Base-by-base conservation (phyloP, 2,888 invertebrate genomes). In the Chrysomela aeneicollis region DNA sequence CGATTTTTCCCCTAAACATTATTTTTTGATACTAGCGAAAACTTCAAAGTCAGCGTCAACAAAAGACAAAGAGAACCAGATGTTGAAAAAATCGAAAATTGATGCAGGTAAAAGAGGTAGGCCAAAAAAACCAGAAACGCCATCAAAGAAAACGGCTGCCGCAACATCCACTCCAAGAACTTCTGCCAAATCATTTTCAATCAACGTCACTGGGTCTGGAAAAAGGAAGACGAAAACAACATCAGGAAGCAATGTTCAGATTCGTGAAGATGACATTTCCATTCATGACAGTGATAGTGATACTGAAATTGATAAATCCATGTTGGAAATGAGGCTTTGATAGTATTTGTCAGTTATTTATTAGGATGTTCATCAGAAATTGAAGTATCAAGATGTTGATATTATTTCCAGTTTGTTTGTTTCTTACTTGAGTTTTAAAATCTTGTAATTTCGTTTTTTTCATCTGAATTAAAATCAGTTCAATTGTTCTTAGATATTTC, bases 281-380 rank as follows among this genome's bases (percentile, higher is more conserved):
- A 66, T 66, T 63, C 63, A 63, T 19, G 66, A 66, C 21, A 58
- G 53, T 53, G 66, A 66, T 22, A 66, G 59, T 57, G 63, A 63
- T 51, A 63, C 55, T 50, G 32, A 10, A 35, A 4, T 66, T 9
- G 63, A 66, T 22, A 50, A 50, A 15, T 57, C 63, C 10, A 10
- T 65, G 8, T 17, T 30, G 32, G 37, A 30, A 22, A 37, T 65
- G 15, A 61, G 15, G 49, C 18, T 65, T 52, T 65, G 46, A 55
- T n/a, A n/a, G n/a, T n/a, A n/a, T n/a, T n/a, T n/a, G n/a, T n/a
- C n/a, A n/a, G n/a, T n/a, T n/a, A n/a, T n/a, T n/a, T n/a, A n/a
- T n/a, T n/a, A n/a, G n/a, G n/a, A n/a, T n/a, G n/a, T n/a, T n/a
- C n/a, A n/a, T n/a, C n/a, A n/a, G n/a, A n/a, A n/a, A n/a, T n/a